Base-by-base conservation (phyloP, 1,140 invertebrate genomes). In the Notospermus geniculatus region DNA sequence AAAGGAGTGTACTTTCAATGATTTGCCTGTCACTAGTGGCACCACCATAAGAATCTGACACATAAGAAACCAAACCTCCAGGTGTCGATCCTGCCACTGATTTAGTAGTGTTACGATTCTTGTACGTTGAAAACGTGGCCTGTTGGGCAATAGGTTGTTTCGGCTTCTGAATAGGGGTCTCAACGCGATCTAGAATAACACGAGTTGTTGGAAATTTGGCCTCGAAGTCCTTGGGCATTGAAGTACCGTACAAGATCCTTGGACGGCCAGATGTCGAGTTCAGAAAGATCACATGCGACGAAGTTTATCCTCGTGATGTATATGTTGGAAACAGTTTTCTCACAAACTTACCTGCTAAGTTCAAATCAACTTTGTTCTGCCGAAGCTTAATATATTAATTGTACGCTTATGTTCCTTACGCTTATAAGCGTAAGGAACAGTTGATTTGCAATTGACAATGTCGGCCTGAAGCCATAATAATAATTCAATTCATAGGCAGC, bases 301-400 rank as follows among this genome's bases (percentile, higher is more conserved):
- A 43, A 43, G 39, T 43, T 43, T 43, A 43, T 43, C 39, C 39
- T 13, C 39, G 39, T 43, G 19, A 43, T 43, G 39, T 13, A 43
- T 11, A 43, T 43, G 19, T 43, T 43, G 11, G 39, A 43, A 13
- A 43, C 39, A 11, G 11, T 19, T 43, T 13, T 43, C 19, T 43
- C 19, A 19, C 39, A 13, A 13, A 43, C 19, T 43, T 43, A n/a
- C n/a, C n/a, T n/a, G n/a, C n/a, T n/a, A n/a, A n/a, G n/a, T n/a
- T n/a, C n/a, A n/a, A n/a, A n/a, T n/a, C n/a, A n/a, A n/a, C n/a
- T n/a, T n/a, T n/a, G n/a, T n/a, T n/a, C n/a, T n/a, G n/a, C n/a
- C n/a, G n/a, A n/a, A n/a, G n/a, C n/a, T n/a, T n/a, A n/a, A n/a
- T n/a, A n/a, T n/a, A n/a, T n/a, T n/a, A n/a, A n/a, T n/a, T n/a